phyloP scores from a whole-genome alignment of 2,113 vertebrate species.

The Oncorhynchus tshawytscha region DNA sequence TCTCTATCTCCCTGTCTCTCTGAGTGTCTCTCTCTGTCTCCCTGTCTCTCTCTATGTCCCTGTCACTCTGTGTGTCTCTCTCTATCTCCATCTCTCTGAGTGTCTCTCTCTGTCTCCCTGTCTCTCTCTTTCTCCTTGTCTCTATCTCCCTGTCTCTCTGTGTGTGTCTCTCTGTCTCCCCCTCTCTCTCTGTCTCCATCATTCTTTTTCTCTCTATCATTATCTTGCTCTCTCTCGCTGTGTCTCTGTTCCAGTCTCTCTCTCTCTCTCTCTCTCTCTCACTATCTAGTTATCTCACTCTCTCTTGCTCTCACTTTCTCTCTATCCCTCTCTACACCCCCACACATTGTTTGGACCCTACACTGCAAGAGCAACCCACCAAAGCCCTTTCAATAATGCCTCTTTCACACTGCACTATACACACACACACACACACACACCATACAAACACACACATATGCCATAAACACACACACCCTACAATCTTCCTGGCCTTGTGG shows the following conservation, averaged over 20 bases:
- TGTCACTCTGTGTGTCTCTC: too few species aligned
- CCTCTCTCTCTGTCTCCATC: too few species aligned
- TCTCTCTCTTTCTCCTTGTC: too few species aligned
- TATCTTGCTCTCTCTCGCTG: slow-evolving; percentile 32
- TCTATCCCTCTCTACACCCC: slow-evolving; percentile 2
- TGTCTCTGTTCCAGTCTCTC: slow-evolving; percentile 34
- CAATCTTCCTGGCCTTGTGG: slow-evolving; percentile 22
- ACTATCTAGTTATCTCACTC: neutral
- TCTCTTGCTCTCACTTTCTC: neutral
- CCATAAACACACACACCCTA: slow-evolving; percentile 3
- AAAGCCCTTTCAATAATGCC: neutral
- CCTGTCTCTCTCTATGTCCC: too few species aligned
- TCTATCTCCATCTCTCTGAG: too few species aligned
- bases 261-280: slow-evolving; percentile 2
- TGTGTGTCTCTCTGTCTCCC: too few species aligned
- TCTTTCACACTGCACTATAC: slow-evolving; percentile 8
- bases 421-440: slow-evolving; percentile 3
- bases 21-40: too few species aligned
- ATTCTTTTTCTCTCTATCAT: neutral
- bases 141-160: too few species aligned
- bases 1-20: too few species aligned
- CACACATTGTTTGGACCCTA: slow-evolving; percentile 14
- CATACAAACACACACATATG: neutral
- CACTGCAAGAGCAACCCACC: neutral
- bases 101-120: too few species aligned